Base-by-base conservation (phyloP, 2,797 vertebrate genomes). In the Sebastes steindachneri region DNA sequence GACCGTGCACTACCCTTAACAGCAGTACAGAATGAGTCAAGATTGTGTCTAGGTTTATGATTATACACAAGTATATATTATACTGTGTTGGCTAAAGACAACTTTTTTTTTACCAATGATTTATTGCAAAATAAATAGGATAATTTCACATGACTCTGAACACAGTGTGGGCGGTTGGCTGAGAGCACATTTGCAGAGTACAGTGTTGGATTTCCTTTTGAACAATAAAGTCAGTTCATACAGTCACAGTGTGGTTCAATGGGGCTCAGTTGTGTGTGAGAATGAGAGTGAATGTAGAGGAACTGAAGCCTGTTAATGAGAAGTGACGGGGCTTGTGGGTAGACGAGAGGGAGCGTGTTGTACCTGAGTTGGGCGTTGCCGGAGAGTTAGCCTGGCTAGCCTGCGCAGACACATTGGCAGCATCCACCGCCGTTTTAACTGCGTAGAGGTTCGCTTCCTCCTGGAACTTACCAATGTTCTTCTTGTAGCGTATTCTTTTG, bases 401-500 rank as follows among this genome's bases (percentile, higher is more conserved):
- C 83, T 96, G 97, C 79, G 96, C 95, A 64, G 96, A 96, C 28
- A 95, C 97, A 76, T 95, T 95, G 73, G 96, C 96, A 78, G 96
- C 95, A 45, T 98, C 95, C 79, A 94, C 95, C 2, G 95, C 95
- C 0, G 93, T 95, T 83, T 96, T 97, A 23, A 96, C 95, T 0
- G 95, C 96, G 68, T 97, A 97, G 83, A 96, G 95, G 86, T 96
- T 96, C 1, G 97, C 96, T 84, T 97, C 96, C 89, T 97, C 96
- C 88, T 97, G 97, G 92, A 97, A 97, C 89, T 96, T 97, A 76
- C 96, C 96, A 67, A 95, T 96, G 89, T 97, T 97, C 91, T 97
- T 97, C 93, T 97, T 97, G 91, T 97, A 97, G 35, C 95, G 95
- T 87, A 97, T 97, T 90, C 97, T 95, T 90, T 97, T 97, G 93